phyloP scores from a whole-genome alignment of 2,888 invertebrate genomes.

The Germaria angustata region DNA sequence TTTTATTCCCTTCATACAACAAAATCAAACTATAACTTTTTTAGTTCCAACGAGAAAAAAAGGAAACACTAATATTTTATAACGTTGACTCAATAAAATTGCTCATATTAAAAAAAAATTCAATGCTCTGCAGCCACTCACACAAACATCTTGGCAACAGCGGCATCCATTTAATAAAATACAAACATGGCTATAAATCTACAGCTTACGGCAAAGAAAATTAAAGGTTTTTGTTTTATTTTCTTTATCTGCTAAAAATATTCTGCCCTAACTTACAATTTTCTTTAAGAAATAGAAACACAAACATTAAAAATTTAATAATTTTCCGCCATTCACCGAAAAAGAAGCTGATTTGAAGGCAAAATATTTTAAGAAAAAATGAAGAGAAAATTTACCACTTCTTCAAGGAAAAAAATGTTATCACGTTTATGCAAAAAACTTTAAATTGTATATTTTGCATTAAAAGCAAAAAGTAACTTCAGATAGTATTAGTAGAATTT shows the following conservation, averaged over 20 bases:
- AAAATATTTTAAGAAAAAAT: neutral
- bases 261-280: constrained; percentile 54
- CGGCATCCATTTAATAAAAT: neutral
- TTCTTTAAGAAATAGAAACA: constrained; percentile 39
- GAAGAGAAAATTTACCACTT: constrained; percentile 52
- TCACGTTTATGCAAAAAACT: constrained; percentile 69
- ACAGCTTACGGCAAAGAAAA: constrained; percentile 64
- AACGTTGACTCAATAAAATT: constrained; percentile 40
- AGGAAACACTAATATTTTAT: neutral
- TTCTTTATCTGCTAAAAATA: constrained; percentile 26
- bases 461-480: constrained; percentile 9
- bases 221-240: constrained; percentile 52
- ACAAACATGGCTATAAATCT: constrained; percentile 38
- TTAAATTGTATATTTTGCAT: constrained; percentile 37
- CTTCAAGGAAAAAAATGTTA: constrained; percentile 44
- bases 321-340: constrained; percentile 67
- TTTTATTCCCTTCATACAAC: neutral
- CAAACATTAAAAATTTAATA: constrained; percentile 51
- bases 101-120: constrained; percentile 11
- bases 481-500: constrained; percentile 15
- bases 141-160: neutral
- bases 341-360: constrained; percentile 54
- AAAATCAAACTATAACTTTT: constrained; percentile 44
- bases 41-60: neutral
- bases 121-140: constrained; percentile 7